phyloP scores from a whole-genome alignment of 2,888 invertebrate species.

The Mechanitis mazaeus region DNA sequence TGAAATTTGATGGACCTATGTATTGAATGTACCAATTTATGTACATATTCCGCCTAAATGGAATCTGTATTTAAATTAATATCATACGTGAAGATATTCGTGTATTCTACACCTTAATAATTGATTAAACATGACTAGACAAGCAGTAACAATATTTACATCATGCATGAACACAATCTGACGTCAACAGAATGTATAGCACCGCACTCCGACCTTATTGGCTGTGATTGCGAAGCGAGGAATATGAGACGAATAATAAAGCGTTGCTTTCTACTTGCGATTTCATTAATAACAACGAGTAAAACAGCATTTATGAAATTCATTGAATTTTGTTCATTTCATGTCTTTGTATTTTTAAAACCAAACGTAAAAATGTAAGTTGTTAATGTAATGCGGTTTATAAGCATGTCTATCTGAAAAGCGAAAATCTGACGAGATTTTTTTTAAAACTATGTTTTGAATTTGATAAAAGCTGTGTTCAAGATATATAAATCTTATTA shows the following conservation, averaged over 20 bases:
- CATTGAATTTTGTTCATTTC: neutral
- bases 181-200: slow-evolving; percentile 18
- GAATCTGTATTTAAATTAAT: neutral
- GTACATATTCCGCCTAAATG: neutral
- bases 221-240: slow-evolving; percentile 7
- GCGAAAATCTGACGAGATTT: too few relatives aligned
- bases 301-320: neutral
- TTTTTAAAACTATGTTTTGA: too few relatives aligned
- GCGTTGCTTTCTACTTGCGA: neutral
- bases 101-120: neutral
- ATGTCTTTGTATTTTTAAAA: too few relatives aligned
- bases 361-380: too few relatives aligned
- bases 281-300: too few relatives aligned
- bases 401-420: too few relatives aligned
- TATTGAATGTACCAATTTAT: neutral
- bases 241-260: neutral
- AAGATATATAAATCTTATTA: too few relatives aligned
- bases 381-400: too few relatives aligned
- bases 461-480: too few relatives aligned
- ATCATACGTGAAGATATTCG: neutral
- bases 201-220: slow-evolving; percentile 11
- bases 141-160: neutral
- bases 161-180: slow-evolving; percentile 11
- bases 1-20: neutral
- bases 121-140: neutral